Evolutionary conservation across 2,797 vertebrate genomes (phyloP).

Genomic region (Anomalospiza imberbis): DNA sequence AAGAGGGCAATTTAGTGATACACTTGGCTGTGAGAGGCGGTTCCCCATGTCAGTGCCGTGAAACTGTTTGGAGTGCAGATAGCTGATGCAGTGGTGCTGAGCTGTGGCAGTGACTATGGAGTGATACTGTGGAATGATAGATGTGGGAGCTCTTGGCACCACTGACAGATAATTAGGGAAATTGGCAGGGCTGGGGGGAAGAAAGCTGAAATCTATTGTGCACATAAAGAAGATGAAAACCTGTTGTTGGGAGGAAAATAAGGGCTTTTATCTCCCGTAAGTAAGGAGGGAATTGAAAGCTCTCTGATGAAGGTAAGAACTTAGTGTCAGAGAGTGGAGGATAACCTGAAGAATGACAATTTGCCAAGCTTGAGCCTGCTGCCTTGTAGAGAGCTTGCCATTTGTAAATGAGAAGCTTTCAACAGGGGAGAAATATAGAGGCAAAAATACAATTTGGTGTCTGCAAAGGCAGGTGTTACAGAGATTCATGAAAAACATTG

Average conservation of each 20-base stretch:
- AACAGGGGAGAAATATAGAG: not conserved
- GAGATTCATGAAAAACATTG: not conserved
- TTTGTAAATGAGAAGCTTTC: not conserved
- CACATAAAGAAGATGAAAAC: conserved; percentile 15
- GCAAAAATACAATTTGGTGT: not conserved
- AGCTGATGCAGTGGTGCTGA: not conserved
- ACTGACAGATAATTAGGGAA: not conserved
- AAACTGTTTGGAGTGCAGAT: not conserved
- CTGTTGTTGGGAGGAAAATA: not conserved
- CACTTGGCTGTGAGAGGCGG: not conserved
- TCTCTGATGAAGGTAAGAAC: not conserved
- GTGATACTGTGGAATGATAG: not conserved
- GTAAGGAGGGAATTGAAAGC: not conserved
- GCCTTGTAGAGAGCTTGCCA: not conserved
- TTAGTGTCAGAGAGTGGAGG: not conserved
- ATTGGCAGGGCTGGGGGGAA: not conserved
- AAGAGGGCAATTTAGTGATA: not conserved
- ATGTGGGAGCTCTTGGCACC: not conserved
- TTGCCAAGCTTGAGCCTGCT: not conserved
- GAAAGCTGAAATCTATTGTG: not conserved
- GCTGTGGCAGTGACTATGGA: not conserved
- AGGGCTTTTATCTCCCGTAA: not conserved
- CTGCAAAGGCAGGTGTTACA: not conserved
- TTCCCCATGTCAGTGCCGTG: not conserved
- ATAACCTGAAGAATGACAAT: not conserved